Evolutionary conservation across 2,888 invertebrate genomes (phyloP).

Genomic region (Anaspis maculata): DNA sequence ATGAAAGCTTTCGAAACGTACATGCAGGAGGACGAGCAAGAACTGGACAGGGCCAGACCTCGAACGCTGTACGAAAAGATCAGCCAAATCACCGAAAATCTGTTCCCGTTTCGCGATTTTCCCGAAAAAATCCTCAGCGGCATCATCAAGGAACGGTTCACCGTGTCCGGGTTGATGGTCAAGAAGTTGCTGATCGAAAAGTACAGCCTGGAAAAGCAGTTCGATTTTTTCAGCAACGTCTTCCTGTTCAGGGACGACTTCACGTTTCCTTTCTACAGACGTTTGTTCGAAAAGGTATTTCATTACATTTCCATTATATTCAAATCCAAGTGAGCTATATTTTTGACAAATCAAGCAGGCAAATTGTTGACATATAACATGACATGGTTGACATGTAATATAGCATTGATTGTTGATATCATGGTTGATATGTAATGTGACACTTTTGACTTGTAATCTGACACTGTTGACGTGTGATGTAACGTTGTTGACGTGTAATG

Average conservation of each 20-base stretch:
- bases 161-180: constrained; percentile 34
- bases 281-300: constrained; percentile 33
- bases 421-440: too few relatives aligned
- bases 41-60: not conserved
- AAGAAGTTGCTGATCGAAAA: constrained; percentile 33
- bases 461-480: too few relatives aligned
- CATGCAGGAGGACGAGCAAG: constrained; percentile 7
- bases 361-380: too few relatives aligned
- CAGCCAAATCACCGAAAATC: constrained; percentile 24
- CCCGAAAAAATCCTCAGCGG: constrained; percentile 29
- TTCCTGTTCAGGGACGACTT: constrained; percentile 36
- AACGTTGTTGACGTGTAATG: too few relatives aligned
- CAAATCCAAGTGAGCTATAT: too few relatives aligned
- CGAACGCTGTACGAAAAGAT: constrained; percentile 21
- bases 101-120: constrained; percentile 32
- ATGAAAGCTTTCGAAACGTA: constrained; percentile 40
- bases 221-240: constrained; percentile 33
- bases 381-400: too few relatives aligned
- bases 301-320: too few relatives aligned
- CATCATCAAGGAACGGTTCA: constrained; percentile 32
- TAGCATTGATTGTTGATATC: too few relatives aligned
- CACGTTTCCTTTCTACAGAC: constrained; percentile 35
- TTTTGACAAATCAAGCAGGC: too few relatives aligned
- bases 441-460: too few relatives aligned
- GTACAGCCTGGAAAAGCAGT: constrained; percentile 32